Evolutionary conservation across 2,888 invertebrate species (phyloP).

Genomic region (Drosophila differens): DNA sequence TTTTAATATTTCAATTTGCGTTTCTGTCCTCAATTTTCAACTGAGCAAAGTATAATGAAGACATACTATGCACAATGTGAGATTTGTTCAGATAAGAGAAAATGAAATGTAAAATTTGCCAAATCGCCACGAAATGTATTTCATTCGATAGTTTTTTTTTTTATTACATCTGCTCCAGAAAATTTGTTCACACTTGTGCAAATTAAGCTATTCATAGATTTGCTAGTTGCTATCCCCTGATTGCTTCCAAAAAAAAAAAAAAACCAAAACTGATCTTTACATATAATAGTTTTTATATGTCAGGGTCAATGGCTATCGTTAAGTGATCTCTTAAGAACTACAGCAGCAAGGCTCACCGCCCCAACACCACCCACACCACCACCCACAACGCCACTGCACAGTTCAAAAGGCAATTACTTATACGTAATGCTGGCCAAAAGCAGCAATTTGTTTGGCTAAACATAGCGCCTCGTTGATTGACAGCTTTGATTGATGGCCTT

Average conservation of each 20-base stretch:
- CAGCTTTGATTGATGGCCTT: constrained; percentile 68
- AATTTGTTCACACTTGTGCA: background rate
- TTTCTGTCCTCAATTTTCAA: background rate
- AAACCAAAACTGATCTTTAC: background rate
- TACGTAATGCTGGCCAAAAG: constrained; percentile 59
- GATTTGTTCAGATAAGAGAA: background rate
- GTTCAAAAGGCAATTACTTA: constrained; percentile 55
- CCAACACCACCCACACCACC: background rate
- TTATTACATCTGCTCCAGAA: background rate
- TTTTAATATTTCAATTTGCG: background rate
- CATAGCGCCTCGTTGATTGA: constrained; percentile 65
- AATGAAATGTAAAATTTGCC: background rate
- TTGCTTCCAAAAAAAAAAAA: background rate
- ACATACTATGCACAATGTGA: background rate
- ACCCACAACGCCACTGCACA: constrained; percentile 3
- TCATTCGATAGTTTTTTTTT: background rate
- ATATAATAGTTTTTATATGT: constrained; percentile 1
- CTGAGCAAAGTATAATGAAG: background rate
- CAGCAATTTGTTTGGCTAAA: constrained; percentile 46
- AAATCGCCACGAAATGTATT: background rate
- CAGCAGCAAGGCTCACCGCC: background rate
- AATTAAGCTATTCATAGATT: constrained; percentile 14
- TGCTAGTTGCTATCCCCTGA: background rate
- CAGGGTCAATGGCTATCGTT: constrained; percentile 35
- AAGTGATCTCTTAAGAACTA: constrained; percentile 34